Evolutionary conservation across 2,113 vertebrate genomes (phyloP), one percentile per base, ranked within the genome.

Genomic region (Reinhardtius hippoglossoides): DNA sequence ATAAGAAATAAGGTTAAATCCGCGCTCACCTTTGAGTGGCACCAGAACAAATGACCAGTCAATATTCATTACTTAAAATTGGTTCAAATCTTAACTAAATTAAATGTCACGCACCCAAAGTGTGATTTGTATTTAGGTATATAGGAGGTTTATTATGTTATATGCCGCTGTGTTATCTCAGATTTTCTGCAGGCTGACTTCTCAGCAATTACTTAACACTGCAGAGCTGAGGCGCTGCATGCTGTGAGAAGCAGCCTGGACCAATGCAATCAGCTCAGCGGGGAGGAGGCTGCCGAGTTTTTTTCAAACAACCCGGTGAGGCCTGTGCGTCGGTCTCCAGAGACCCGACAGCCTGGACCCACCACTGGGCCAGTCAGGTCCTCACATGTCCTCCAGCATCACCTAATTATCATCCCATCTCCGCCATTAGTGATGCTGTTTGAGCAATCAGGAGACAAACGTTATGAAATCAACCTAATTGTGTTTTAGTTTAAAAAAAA

Each of bases 331-430:
- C 44, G 56, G 80, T 74, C 91, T 83, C 83, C 83, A 40, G 83
- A 74, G 91, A 81, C 66, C 42, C 48, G 7, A 61, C 63, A 74
- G 48, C 65, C 69, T 50, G 18, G 80, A 84, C 87, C 85, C 66
- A 89, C 92, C 57, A 23, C 92, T 81, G 87, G 76, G 89, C 62
- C n/a, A 48, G 76, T 89, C 91, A 89, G 78, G 92, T 83, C 87
- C 69, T 82, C 71, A 89, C 92, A 87, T 63, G 91, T 88, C 82
- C 81, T 78, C 24, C 65, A 48, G 69, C 72, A 78, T 35, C 80
- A 80, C 83, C 71, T 81, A 35, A 66, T 88, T 66, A 88, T 77
- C 59, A 76, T 72, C 27, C 59, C 67, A 31, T 75, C 66, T 21
- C 44, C 7, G 8, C 50, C 9, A 54, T 54, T n/a, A 54, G 50